Evolutionary conservation across 2,113 vertebrate species (phyloP).

Genomic region (Rhinoptilus africanus): DNA sequence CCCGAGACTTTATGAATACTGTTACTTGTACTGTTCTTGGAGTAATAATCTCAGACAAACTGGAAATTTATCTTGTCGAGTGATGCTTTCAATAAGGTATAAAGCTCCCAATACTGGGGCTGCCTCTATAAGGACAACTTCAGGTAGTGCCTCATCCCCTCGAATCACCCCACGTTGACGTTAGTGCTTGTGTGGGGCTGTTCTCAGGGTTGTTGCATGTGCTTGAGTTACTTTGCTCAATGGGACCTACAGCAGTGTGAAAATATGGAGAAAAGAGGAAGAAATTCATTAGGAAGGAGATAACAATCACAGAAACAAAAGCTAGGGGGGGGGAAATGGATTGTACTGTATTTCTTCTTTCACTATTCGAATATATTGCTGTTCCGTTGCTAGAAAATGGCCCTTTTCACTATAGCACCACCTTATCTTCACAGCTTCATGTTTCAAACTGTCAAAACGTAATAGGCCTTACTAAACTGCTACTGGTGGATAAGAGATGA

Average conservation of each 20-base stretch:
- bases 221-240: not conserved
- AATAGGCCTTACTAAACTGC: not conserved
- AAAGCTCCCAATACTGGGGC: not conserved
- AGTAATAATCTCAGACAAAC: not conserved
- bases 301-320: not conserved
- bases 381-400: not conserved
- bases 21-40: not conserved
- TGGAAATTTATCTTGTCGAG: not conserved
- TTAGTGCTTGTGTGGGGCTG: not conserved
- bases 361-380: not conserved
- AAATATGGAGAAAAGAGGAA: not conserved
- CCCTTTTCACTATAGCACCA: not conserved
- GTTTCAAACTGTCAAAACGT: not conserved
- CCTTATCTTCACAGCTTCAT: not conserved
- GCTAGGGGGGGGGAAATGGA: not conserved
- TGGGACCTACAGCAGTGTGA: not conserved
- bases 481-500: not conserved
- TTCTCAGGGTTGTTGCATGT: not conserved
- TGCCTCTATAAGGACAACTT: not conserved
- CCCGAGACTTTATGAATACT: not conserved
- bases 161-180: fast-evolving
- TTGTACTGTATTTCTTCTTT: not conserved
- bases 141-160: no score
- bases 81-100: not conserved
- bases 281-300: not conserved